Conservation (phyloP, 2,113 vertebrate genomes). For the Puntigrus tetrazona region DNA sequence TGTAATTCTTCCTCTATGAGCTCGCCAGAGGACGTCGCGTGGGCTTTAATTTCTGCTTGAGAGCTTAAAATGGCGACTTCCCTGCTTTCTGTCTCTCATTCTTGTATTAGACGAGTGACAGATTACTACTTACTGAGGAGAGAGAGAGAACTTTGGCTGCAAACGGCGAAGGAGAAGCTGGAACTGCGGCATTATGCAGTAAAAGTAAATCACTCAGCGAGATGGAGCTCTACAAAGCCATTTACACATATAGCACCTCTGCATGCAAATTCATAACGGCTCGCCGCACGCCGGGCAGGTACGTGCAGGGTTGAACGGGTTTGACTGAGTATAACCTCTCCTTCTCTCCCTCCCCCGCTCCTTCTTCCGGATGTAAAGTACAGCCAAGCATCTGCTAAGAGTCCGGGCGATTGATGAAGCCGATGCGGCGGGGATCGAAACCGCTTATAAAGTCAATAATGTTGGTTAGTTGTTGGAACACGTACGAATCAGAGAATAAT, state of each 20-base stretch:
- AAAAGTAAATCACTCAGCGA: conserved; percentile 74
- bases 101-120: conserved; percentile 70
- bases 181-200: conserved; percentile 75
- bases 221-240: conserved; percentile 66
- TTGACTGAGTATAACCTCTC: conserved; percentile 52
- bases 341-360: conserved; percentile 16
- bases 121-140: conserved; percentile 74
- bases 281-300: conserved; percentile 35
- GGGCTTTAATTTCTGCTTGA: conserved; percentile 52
- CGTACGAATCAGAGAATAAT: background rate
- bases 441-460: conserved; percentile 23
- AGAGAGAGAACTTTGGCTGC: conserved; percentile 69
- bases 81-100: conserved; percentile 59
- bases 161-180: conserved; percentile 54
- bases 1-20: conserved; percentile 6
- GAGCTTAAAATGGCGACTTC: conserved; percentile 54
- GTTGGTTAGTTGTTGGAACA: conserved; percentile 9
- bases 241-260: conserved; percentile 58
- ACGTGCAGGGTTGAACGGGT: conserved; percentile 45
- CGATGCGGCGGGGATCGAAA: conserved; percentile 17
- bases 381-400: conserved; percentile 24
- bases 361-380: conserved; percentile 1
- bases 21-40: conserved; percentile 23
- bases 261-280: conserved; percentile 40
- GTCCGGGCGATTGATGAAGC: conserved; percentile 9